Conservation (phyloP, 1,140 invertebrate genomes). For the Calycopis cecrops region DNA sequence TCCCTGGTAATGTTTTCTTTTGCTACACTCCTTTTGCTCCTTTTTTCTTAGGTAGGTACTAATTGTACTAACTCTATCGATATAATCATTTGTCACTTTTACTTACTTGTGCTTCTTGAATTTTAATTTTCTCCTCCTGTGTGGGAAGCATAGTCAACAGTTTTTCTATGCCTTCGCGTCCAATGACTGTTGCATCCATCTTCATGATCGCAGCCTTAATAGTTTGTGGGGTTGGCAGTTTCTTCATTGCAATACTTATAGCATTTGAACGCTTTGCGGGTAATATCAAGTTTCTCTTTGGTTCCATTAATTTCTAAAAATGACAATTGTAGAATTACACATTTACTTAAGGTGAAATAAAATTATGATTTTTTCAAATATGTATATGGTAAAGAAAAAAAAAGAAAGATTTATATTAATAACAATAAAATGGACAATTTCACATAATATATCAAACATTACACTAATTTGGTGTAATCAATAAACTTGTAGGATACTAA, state of each 20-base stretch:
- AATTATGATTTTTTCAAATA: not conserved
- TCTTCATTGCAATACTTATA: slow-evolving; percentile 99
- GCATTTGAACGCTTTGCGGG: slow-evolving; percentile 98
- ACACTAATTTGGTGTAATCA: too few species aligned
- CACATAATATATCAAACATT: not conserved
- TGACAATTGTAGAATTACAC: not conserved
- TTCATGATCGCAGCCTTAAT: slow-evolving; percentile 99
- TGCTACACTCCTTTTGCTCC: too few species aligned
- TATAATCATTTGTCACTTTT: not conserved
- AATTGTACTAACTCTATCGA: not conserved
- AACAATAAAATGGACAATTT: too few species aligned
- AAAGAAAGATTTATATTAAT: too few species aligned
- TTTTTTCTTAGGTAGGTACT: too few species aligned
- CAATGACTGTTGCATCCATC: slow-evolving; percentile 99
- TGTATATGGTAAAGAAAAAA: too few species aligned
- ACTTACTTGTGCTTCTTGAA: slow-evolving; percentile 91
- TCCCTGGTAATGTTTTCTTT: too few species aligned
- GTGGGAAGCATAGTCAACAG: slow-evolving; percentile 97
- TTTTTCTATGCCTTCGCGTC: slow-evolving; percentile 99
- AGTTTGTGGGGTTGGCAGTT: slow-evolving; percentile 95
- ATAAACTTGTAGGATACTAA: too few species aligned
- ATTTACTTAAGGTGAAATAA: not conserved
- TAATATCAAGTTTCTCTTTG: slow-evolving; percentile 96
- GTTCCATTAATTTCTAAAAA: slow-evolving; percentile 91
- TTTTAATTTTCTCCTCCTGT: slow-evolving; percentile 96